These are phyloP conservation scores for Gonatopus flavifemur DNA, from an alignment of 1,140 invertebrate genomes.

Conservation along the genomic window DNA sequence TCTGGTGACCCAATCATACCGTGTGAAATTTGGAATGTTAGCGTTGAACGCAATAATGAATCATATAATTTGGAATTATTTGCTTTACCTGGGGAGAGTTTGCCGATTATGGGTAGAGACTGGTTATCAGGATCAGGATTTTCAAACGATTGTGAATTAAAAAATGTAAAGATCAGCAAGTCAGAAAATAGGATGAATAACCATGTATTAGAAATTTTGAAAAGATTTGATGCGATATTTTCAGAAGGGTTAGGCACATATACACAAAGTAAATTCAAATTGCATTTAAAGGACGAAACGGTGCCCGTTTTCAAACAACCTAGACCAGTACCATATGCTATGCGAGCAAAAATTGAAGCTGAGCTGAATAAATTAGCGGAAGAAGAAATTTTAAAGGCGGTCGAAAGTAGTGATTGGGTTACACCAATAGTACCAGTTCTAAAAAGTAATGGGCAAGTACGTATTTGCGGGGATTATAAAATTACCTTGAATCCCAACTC, in stretches of 20 bases:
- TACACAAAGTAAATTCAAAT: neutral
- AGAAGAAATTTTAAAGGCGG: neutral
- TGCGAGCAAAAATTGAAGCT: neutral
- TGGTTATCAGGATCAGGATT: too few relatives aligned
- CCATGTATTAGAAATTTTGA: neutral
- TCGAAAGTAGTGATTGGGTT: too few relatives aligned
- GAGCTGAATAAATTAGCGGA: too few relatives aligned
- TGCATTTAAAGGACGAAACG: constrained; percentile 3
- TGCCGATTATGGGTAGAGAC: neutral
- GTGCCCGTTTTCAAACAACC: constrained; percentile 8
- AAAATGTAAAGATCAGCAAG: neutral
- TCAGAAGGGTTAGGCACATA: neutral
- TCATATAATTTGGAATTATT: constrained; percentile 1
- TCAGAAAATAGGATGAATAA: neutral
- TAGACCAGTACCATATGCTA: neutral
- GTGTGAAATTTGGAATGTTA: neutral
- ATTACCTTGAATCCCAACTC: neutral
- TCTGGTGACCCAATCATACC: neutral
- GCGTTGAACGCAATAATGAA: neutral
- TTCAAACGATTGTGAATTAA: neutral
- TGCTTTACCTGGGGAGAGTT: neutral
- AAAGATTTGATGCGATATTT: neutral
- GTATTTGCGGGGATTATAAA: neutral
- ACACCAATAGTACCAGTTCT: too few relatives aligned
- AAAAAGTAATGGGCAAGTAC: too few relatives aligned